A percentile compares a stretch with the other conserved stretches of the same genome.
Conservation (phyloP, 2,113 vertebrate species). For the Bucco capensis region DNA sequence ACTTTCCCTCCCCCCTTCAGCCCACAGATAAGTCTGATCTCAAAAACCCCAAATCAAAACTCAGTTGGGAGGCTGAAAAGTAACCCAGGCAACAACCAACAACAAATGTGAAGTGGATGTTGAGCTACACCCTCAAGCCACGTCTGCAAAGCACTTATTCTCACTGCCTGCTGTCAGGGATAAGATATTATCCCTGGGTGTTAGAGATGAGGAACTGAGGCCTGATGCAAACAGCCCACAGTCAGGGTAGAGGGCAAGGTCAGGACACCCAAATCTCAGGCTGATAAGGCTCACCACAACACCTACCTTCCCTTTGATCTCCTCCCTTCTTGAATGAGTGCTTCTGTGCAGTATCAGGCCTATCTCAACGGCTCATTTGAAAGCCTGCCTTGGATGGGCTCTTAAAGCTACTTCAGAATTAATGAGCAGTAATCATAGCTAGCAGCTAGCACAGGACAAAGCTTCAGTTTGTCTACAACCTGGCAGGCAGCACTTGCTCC, state of each 20-base stretch:
- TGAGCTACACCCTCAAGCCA: background rate
- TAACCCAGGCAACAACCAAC: slow-evolving; percentile 25
- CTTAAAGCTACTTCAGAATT: background rate
- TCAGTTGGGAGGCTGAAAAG: background rate
- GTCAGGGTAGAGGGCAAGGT: background rate
- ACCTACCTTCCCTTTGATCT: background rate
- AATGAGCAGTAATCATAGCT: background rate
- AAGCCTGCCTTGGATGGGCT: background rate
- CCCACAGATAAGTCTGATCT: background rate
- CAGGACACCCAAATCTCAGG: background rate
- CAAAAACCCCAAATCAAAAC: background rate
- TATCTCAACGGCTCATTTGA: background rate
- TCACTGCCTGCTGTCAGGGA: background rate
- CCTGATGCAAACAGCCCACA: background rate
- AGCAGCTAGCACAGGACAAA: background rate
- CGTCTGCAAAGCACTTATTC: background rate
- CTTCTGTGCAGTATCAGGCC: background rate
- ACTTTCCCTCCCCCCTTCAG: background rate
- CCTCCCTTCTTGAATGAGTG: background rate
- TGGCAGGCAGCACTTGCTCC: background rate
- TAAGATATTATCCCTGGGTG: background rate
- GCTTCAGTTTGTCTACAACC: background rate
- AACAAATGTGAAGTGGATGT: background rate
- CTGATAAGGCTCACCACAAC: background rate
- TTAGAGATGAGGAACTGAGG: background rate